Percentiles rank a stretch among this genome's conserved stretches.
Conservation (phyloP, 2,113 vertebrate species). For the Ptyas mucosa region DNA sequence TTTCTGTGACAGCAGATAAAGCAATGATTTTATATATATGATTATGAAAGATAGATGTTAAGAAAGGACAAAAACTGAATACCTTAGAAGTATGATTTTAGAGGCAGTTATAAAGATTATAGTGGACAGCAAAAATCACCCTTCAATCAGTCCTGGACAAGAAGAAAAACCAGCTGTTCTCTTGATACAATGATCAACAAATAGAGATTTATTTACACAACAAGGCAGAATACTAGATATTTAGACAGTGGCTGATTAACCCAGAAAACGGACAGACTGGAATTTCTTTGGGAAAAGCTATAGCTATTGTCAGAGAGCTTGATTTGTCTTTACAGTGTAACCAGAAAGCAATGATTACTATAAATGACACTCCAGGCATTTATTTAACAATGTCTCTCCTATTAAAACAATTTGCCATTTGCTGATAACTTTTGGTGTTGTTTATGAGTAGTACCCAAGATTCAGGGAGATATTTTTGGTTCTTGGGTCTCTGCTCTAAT, state of each 20-base stretch:
- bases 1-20: neutral
- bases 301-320: neutral
- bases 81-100: neutral
- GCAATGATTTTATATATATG: neutral
- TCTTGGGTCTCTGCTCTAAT: neutral
- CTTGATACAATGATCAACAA: neutral
- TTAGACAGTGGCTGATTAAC: neutral
- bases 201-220: neutral
- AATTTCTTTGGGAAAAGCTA: neutral
- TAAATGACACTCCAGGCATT: neutral
- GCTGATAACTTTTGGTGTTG: neutral
- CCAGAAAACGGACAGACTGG: neutral
- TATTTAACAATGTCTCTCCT: neutral
- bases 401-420: neutral
- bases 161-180: neutral
- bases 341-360: neutral
- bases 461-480: conserved; percentile 40
- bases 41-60: neutral
- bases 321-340: neutral
- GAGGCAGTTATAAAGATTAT: neutral
- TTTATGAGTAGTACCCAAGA: neutral
- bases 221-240: neutral
- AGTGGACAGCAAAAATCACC: neutral
- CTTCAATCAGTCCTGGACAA: neutral
- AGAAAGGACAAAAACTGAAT: neutral